Percentiles rank a stretch among this genome's conserved stretches.
Evolutionary conservation across 1,140 invertebrate species (phyloP).

Genomic region (Pachyrhynchus sulphureomaculatus): DNA sequence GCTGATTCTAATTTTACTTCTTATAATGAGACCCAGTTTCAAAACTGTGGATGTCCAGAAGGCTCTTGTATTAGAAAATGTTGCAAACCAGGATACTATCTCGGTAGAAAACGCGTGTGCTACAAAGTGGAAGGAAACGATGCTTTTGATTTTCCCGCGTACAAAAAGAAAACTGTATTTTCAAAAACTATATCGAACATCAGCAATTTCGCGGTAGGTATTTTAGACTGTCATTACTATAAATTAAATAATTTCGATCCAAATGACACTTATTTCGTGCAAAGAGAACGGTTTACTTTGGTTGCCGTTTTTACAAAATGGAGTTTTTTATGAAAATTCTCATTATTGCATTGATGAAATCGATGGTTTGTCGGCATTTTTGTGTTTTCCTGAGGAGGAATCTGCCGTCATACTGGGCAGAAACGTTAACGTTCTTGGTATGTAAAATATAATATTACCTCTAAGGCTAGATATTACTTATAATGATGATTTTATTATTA

Average conservation of each 20-base stretch:
- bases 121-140: background rate
- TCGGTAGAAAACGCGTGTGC: constrained; percentile 12
- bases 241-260: constrained; percentile 3
- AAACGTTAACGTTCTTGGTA: background rate
- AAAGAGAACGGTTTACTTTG: constrained; percentile 23
- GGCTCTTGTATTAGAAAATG: constrained; percentile 28
- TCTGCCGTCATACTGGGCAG: background rate
- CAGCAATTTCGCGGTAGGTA: constrained; percentile 11
- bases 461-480: no score
- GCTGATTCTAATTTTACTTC: background rate
- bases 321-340: constrained; percentile 4
- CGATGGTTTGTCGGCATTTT: constrained; percentile 11
- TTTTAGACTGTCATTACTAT: constrained; percentile 22
- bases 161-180: constrained; percentile 1
- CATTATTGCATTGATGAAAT: constrained; percentile 27
- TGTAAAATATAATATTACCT: no score
- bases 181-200: background rate
- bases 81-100: constrained; percentile 20
- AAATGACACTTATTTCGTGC: constrained; percentile 18
- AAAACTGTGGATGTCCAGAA: constrained; percentile 16
- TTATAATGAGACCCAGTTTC: background rate
- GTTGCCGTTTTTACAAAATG: background rate
- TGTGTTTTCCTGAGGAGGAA: constrained; percentile 17
- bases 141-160: constrained; percentile 17
- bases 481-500: no score